Conservation (phyloP, 2,113 vertebrate species). For the Lucifuga dentata region DNA sequence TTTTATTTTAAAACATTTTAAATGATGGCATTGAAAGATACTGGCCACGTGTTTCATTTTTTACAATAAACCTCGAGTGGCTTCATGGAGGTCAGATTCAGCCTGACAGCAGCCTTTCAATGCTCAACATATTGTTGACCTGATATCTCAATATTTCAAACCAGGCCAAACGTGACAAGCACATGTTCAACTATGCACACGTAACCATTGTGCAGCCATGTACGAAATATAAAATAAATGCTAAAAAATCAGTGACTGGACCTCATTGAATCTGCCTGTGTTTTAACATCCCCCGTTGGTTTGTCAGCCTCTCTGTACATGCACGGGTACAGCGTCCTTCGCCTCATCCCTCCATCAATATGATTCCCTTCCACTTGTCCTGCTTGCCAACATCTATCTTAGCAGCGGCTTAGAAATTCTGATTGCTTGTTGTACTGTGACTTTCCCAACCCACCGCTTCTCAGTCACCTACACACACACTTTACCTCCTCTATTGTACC, state of each 20-base stretch:
- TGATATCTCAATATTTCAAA: neutral
- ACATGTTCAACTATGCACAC: no score
- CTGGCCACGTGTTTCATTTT: no score
- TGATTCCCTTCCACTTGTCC: constrained; percentile 85
- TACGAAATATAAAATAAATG: neutral
- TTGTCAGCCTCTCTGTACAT: constrained; percentile 68
- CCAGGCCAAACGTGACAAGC: no score
- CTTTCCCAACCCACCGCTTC: constrained; percentile 72
- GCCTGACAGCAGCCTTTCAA: no score
- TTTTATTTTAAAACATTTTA: no score
- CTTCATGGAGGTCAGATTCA: constrained; percentile 6
- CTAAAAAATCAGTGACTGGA: constrained; percentile 79
- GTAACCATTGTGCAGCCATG: no score
- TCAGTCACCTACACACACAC: constrained; percentile 70
- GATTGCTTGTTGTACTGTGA: constrained; percentile 81
- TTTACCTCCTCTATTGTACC: constrained; percentile 57
- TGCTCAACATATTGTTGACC: no score
- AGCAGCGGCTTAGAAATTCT: constrained; percentile 82
- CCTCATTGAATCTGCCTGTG: constrained; percentile 79
- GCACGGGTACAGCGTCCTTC: constrained; percentile 76
- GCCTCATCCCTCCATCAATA: constrained; percentile 82
- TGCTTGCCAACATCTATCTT: constrained; percentile 81
- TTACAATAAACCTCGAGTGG: no score
- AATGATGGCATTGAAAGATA: no score
- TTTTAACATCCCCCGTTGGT: constrained; percentile 73